phyloP scores from a whole-genome alignment of 1,140 invertebrate species.

The Drosophila sproati region DNA sequence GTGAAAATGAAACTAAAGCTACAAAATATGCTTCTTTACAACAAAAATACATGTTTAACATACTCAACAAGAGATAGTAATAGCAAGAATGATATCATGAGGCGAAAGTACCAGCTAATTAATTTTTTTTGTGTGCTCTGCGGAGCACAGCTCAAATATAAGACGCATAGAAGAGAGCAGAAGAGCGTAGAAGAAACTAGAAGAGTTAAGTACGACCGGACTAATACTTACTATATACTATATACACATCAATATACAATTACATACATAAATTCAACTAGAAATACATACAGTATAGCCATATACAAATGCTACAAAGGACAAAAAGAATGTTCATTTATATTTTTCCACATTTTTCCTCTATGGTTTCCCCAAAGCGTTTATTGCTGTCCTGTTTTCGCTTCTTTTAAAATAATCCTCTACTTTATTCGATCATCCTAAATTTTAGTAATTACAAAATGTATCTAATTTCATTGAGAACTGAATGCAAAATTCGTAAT shows the following conservation, averaged over 20 bases:
- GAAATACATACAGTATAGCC: too few relatives aligned
- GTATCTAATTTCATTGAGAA: too few relatives aligned
- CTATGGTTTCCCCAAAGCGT: too few relatives aligned
- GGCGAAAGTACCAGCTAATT: not conserved
- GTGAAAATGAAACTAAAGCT: slow-evolving; percentile 1
- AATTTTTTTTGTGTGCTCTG: not conserved
- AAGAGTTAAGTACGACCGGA: not conserved
- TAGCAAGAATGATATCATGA: not conserved
- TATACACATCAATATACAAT: not conserved
- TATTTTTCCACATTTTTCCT: too few relatives aligned
- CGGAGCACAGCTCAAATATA: slow-evolving; percentile 33
- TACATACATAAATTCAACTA: not conserved
- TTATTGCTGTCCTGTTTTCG: too few relatives aligned
- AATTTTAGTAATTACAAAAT: too few relatives aligned
- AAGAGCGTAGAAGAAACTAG: not conserved
- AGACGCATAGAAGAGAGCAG: not conserved
- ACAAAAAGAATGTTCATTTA: too few relatives aligned
- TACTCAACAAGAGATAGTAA: not conserved
- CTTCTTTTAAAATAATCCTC: too few relatives aligned
- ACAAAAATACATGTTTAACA: slow-evolving; percentile 16
- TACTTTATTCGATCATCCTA: too few relatives aligned
- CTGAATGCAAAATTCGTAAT: too few relatives aligned
- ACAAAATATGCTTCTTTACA: not conserved
- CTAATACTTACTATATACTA: not conserved
- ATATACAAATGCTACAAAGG: too few relatives aligned